Evolutionary conservation across 2,113 vertebrate species (phyloP), one percentile per base, ranked within the genome.

Genomic region (Mirza zaza): DNA sequence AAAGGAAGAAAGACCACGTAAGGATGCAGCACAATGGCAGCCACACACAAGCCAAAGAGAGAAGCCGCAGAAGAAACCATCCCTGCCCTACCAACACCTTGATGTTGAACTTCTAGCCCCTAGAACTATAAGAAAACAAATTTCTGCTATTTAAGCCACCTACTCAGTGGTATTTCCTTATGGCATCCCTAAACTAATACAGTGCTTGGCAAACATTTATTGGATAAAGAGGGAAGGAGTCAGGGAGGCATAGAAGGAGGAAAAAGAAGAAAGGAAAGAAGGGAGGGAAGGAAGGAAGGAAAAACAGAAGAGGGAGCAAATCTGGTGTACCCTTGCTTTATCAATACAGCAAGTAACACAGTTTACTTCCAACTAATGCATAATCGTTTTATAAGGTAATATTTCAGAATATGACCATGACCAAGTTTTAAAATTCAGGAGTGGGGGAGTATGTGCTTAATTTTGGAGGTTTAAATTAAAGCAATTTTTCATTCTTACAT

Each of bases 381-480:
- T 3, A 73, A 73, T 94, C 27, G 79, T 63, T 84, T 91, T 55
- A 42, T 89, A 90, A 68, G 45, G 52, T 77, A 84, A 0, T 83
- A 86, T 83, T 91, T 75, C 82, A 87, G 50, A 93, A 92, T 7
- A 29, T 94, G 77, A 13, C 39, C 27, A 79, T 8, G 65, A 32
- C 42, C 59, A 88, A 82, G 39, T 91, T 13, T 79, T 87, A 87
- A 82, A 94, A 76, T 85, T 87, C 39, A 27, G 29, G 13, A n/a
- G 8, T 36, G 18, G 12, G 6, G 20, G 8, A 5, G 20, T 57
- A 39, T 55, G 42, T 76, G 32, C 70, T 92, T 94, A 73, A 93
- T 96, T 96, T 82, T 63, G 39, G 12, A 94, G 36, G 50, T 59
- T 96, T 96, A 91, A 95, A 94, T 98, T 94, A 95, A 96, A 95